phyloP scores from a whole-genome alignment of 2,113 vertebrate genomes.

The Psettodes erumei region DNA sequence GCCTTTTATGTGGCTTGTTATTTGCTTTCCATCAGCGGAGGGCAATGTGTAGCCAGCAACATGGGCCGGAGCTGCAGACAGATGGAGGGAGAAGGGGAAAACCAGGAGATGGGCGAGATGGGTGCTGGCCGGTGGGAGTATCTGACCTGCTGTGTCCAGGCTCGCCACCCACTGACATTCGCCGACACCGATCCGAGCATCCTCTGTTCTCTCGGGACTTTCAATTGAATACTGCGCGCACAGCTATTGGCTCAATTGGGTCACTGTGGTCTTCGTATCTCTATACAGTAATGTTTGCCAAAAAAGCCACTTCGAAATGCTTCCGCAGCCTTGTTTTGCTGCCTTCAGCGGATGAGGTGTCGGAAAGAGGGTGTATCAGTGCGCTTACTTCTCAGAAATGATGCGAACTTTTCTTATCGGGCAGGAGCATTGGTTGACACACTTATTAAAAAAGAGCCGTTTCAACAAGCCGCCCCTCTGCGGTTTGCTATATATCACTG shows the following conservation, averaged over 20 bases:
- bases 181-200: not conserved
- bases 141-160: conserved; percentile 11
- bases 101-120: not conserved
- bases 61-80: not conserved
- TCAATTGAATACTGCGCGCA: conserved; percentile 35
- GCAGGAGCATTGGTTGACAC: conserved; percentile 56
- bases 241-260: conserved; percentile 54
- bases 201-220: not conserved
- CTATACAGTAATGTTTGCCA: conserved; percentile 45
- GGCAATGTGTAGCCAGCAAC: conserved; percentile 55
- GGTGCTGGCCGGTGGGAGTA: not conserved
- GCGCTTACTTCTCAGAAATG: conserved; percentile 81
- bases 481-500: conserved; percentile 52
- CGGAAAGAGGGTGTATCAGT: conserved; percentile 73
- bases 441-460: conserved; percentile 46
- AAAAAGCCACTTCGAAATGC: conserved; percentile 31
- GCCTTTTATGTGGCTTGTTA: conserved; percentile 66
- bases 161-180: not conserved
- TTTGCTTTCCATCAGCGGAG: conserved; percentile 70
- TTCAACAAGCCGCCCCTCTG: conserved; percentile 55
- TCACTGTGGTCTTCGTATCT: conserved; percentile 63
- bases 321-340: conserved; percentile 62
- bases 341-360: conserved; percentile 65
- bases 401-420: conserved; percentile 75
- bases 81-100: not conserved